Evolutionary conservation across 2,797 vertebrate genomes (phyloP).

Genomic region (Fistularia commersonii): DNA sequence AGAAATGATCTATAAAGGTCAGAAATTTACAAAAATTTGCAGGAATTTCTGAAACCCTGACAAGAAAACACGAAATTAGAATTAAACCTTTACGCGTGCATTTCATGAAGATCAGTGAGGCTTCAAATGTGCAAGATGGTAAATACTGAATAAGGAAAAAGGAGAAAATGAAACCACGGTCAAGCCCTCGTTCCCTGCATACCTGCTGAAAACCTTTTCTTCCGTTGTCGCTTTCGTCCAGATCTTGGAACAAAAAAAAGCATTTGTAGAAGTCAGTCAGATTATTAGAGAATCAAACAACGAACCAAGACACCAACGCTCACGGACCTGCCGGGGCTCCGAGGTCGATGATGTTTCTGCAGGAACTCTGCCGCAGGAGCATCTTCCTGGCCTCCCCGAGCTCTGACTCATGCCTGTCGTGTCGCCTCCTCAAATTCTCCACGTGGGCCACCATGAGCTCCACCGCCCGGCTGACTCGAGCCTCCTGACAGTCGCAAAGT

Average conservation of each 20-base stretch:
- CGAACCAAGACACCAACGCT: neutral
- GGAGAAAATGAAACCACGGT: constrained; percentile 9
- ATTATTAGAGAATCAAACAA: neutral
- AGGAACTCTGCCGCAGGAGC: constrained; percentile 71
- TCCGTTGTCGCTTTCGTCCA: constrained; percentile 68
- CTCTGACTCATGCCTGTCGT: constrained; percentile 67
- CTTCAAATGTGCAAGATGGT: too few relatives aligned
- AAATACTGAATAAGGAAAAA: neutral
- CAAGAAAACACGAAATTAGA: too few relatives aligned
- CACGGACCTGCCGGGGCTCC: constrained; percentile 56
- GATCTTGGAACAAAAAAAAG: constrained; percentile 59
- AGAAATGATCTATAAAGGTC: too few relatives aligned
- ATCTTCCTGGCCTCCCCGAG: constrained; percentile 80
- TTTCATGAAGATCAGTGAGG: too few relatives aligned
- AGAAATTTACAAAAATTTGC: too few relatives aligned
- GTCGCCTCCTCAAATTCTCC: constrained; percentile 78
- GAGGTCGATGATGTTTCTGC: constrained; percentile 56
- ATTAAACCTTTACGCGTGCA: too few relatives aligned
- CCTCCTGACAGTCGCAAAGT: constrained; percentile 70
- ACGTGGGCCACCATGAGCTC: constrained; percentile 86
- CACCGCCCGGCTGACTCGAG: constrained; percentile 77
- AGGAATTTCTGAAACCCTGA: too few relatives aligned
- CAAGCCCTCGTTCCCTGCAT: constrained; percentile 3
- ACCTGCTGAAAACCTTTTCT: constrained; percentile 71
- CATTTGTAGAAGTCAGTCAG: neutral